Evolutionary conservation across 2,888 invertebrate species (phyloP).

Genomic region (Notodonta ziczac): DNA sequence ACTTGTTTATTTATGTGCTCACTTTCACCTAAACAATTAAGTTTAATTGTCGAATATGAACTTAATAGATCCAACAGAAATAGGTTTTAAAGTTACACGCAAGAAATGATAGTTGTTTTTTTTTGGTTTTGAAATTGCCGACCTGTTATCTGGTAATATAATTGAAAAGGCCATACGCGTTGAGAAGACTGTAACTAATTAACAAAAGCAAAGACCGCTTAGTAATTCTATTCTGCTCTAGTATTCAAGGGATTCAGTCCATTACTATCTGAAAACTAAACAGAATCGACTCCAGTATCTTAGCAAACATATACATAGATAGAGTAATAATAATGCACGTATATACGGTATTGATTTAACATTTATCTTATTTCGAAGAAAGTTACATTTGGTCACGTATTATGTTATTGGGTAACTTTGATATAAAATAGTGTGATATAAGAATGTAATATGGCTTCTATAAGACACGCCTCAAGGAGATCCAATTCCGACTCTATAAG

Average conservation of each 20-base stretch:
- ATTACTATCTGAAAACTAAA: constrained; percentile 44
- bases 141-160: not conserved
- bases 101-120: constrained; percentile 5
- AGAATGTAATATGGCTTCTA: too few species aligned
- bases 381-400: constrained; percentile 40
- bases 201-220: constrained; percentile 9
- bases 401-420: not conserved
- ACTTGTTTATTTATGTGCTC: not conserved
- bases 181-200: not conserved
- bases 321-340: constrained; percentile 36
- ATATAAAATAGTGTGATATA: not conserved
- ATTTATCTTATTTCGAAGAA: constrained; percentile 55
- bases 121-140: not conserved
- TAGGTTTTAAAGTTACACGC: not conserved
- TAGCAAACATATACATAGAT: constrained; percentile 49
- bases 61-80: not conserved
- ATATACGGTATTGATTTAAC: constrained; percentile 46
- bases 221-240: constrained; percentile 25
- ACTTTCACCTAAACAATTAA: not conserved
- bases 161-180: not conserved
- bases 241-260: constrained; percentile 24
- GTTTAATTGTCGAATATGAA: not conserved
- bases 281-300: constrained; percentile 42
- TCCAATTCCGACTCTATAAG: too few species aligned
- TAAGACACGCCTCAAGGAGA: too few species aligned